Base-by-base conservation (phyloP, 2,113 vertebrate genomes). In the Pao palembangensis region DNA sequence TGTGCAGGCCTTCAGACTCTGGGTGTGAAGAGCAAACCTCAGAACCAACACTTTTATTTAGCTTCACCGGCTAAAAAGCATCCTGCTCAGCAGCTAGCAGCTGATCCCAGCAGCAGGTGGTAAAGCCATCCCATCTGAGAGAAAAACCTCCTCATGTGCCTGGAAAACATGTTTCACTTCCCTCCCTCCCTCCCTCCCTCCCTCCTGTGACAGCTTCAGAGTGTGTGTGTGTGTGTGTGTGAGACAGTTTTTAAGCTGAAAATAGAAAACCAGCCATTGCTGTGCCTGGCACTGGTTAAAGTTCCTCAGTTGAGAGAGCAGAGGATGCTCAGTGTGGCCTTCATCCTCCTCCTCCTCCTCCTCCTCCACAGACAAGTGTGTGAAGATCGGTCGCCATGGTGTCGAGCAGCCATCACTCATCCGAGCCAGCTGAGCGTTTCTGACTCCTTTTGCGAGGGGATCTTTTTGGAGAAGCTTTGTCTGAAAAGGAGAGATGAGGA, bases 371-470 rank as follows among this genome's bases (percentile, higher is more conserved):
- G 58, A 52, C 15, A 4, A 63, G 56, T 6, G 47, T 58, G 7
- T 31, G 61, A 56, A 15, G 55, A 3, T 8, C 17, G 1, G 51
- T 38, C 14, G 38, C 44, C 46, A 28, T 28, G 50, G 46, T 0
- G 56, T n/a, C 51, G 2, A 46, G 55, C 48, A 38, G 14, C 55
- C 80, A 69, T 94, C 93, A 98, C 93, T 99, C 96, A 86, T 98
- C 96, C n/a, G 95, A 99, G 84, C 95, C 96, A 58, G 90, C 96
- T 2, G 95, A 92, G 86, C 96, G 93, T 79, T 98, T 99, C 93
- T 97, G 95, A 61, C 88, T 93, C 88, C 96, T 91, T 82, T 98
- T 99, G 85, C 94, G 93, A 58, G 96, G 96, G 83, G 95, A 92
- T 85, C 93, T 88, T 80, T 93, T 91, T 0, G 96, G 96, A 54